Conservation (phyloP, 1,140 invertebrate species). For the Drosophila pallidifrons region DNA sequence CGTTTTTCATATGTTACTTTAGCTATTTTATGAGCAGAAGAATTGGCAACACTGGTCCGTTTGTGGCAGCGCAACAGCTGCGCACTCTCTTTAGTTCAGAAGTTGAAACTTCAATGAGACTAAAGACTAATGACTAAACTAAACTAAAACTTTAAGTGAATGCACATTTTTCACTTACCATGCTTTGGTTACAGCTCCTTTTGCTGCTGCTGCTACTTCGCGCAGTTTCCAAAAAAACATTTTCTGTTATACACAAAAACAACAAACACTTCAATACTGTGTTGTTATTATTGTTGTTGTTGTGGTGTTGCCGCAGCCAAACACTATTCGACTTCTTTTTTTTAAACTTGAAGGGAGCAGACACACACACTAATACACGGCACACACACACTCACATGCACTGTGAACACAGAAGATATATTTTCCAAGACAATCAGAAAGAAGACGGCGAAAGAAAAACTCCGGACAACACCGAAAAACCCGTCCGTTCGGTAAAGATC, state of each 20-base stretch:
- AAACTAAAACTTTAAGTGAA: constrained; percentile 37
- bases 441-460: constrained; percentile 53
- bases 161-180: constrained; percentile 51
- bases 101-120: constrained; percentile 11
- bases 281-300: constrained; percentile 40
- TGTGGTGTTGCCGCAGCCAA: constrained; percentile 63
- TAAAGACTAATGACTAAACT: not conserved
- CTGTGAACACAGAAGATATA: constrained; percentile 53
- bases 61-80: constrained; percentile 34
- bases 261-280: constrained; percentile 53
- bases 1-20: too few relatives aligned
- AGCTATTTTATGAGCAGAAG: too few relatives aligned
- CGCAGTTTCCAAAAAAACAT: constrained; percentile 52
- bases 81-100: constrained; percentile 16
- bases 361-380: constrained; percentile 28
- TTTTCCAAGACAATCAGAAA: constrained; percentile 74
- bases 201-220: constrained; percentile 31
- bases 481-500: constrained; percentile 59
- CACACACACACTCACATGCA: constrained; percentile 16
- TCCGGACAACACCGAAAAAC: constrained; percentile 41
- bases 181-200: constrained; percentile 11
- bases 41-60: too few relatives aligned
- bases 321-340: constrained; percentile 78
- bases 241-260: constrained; percentile 78
- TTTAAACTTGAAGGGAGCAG: constrained; percentile 72